Evolutionary conservation across 2,888 invertebrate genomes (phyloP), one percentile per base, ranked within the genome.

Genomic region (Agelastica alni): DNA sequence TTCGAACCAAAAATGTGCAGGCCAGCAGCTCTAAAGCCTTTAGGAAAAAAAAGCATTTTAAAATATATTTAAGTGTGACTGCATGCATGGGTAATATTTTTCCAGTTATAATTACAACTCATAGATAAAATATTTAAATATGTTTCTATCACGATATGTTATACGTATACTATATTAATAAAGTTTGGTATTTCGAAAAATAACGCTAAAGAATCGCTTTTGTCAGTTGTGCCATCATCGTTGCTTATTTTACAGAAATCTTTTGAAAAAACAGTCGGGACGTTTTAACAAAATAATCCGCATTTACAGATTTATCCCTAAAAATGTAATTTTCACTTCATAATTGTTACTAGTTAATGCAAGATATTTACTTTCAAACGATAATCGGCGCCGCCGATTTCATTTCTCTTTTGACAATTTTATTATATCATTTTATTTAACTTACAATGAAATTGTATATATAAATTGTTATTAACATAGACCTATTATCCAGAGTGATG

Each of bases 121-220:
- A 65, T 67, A 73, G 69, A 56, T 57, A 47, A 72, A 70, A 73
- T 74, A 75, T 73, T 74, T 74, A 74, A 70, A 70, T 75, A 74
- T 73, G 69, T 74, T 74, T 74, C 72, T 73, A 74, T 73, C 72
- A 74, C 65, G 62, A 66, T 70, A 71, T 69, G 70, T 65, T 63
- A 70, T 71, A 70, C 70, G 70, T 73, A 73, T 72, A 73, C 70
- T 69, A 65, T 68, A 56, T 45, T 44, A 30, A 42, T 56, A 34
- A 52, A 45, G n/a, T 26, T 60, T 62, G 53, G 64, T 60, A 65
- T 66, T 56, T 55, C 45, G 53, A 62, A 55, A 60, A 62, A 67
- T 62, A 61, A 65, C 9, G 17, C 10, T n/a, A 61, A 60, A 63
- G 51, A 61, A 69, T 70, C 71, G 75, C 75, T 75, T 71, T 55